A percentile compares a stretch with the other conserved stretches of the same genome.
Evolutionary conservation across 2,113 vertebrate genomes (phyloP).

Genomic region (Lophura nycthemera): DNA sequence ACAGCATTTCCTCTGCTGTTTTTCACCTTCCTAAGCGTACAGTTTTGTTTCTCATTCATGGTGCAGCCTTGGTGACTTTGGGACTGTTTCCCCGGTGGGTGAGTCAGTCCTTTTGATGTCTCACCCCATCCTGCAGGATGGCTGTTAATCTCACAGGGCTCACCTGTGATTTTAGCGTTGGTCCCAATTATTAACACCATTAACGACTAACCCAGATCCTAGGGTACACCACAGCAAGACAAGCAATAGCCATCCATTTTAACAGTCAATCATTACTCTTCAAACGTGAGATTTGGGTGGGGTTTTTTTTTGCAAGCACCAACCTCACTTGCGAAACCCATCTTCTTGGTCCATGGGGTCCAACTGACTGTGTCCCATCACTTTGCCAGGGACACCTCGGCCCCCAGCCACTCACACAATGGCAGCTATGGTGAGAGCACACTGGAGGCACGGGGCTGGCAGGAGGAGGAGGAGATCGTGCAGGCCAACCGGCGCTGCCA

Average conservation of each 20-base stretch:
- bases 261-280: not conserved
- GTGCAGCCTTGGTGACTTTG: not conserved
- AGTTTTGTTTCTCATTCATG: not conserved
- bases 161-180: not conserved
- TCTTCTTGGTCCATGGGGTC: not conserved
- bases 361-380: fast-evolving
- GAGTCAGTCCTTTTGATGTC: not conserved
- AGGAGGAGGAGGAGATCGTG: conserved; percentile 85
- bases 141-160: not conserved
- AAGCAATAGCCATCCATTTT: fast-evolving
- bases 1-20: not conserved
- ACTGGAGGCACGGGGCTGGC: conserved; percentile 82
- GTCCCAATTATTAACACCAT: not conserved
- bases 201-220: not conserved
- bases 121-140: not conserved
- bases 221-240: not conserved
- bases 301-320: not conserved
- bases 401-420: conserved; percentile 82
- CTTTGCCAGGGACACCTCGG: conserved; percentile 78
- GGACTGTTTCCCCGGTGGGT: not conserved
- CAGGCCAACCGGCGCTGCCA: conserved; percentile 84
- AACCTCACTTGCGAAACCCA: not conserved
- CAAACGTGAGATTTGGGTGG: fast-evolving
- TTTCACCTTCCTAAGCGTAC: not conserved
- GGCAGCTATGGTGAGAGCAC: conserved; percentile 83